Evolutionary conservation across 2,888 invertebrate genomes (phyloP).

Genomic region (Parnassius glacialis): DNA sequence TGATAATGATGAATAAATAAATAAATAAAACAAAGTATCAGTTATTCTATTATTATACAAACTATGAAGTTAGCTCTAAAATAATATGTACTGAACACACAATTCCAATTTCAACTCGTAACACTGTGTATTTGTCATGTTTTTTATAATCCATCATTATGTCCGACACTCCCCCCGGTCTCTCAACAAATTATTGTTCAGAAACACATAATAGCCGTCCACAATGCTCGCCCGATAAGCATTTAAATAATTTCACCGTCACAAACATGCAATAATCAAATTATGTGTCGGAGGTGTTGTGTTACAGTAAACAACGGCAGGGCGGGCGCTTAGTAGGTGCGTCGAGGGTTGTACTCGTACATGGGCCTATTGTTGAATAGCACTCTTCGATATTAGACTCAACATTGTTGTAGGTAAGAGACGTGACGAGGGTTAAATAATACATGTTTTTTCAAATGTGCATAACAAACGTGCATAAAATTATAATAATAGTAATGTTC

Average conservation of each 20-base stretch:
- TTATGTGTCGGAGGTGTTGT: slow-evolving; percentile 23
- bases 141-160: neutral
- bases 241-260: slow-evolving; percentile 28
- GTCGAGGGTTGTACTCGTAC: neutral
- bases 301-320: slow-evolving; percentile 14
- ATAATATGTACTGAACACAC: neutral
- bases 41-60: too few relatives aligned
- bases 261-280: slow-evolving; percentile 23
- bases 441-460: neutral
- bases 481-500: neutral
- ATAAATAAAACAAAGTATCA: too few relatives aligned
- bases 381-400: slow-evolving; percentile 11
- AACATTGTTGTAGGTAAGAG: slow-evolving; percentile 6
- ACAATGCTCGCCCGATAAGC: slow-evolving; percentile 27
- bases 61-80: too few relatives aligned
- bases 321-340: neutral
- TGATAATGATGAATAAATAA: too few relatives aligned
- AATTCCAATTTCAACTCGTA: neutral
- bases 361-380: slow-evolving; percentile 2
- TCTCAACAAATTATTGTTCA: slow-evolving; percentile 8
- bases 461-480: too few relatives aligned
- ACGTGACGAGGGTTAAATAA: slow-evolving; percentile 17
- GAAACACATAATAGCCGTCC: slow-evolving; percentile 6
- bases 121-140: slow-evolving; percentile 2
- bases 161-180: neutral